Evolutionary conservation across 2,797 vertebrate genomes (phyloP).

Genomic region (Hemibagrus guttatus): DNA sequence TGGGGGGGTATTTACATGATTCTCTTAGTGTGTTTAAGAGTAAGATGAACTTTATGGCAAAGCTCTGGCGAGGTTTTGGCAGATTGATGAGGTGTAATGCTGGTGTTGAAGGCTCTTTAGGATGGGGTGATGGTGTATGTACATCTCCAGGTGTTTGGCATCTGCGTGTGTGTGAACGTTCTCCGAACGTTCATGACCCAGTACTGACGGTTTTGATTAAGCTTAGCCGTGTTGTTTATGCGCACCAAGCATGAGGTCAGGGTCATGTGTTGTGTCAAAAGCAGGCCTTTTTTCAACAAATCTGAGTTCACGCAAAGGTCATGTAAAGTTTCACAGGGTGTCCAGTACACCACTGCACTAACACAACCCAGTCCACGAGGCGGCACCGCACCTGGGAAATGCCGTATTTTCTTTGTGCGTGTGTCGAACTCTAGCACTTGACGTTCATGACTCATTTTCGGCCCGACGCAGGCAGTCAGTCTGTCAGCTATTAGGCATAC

Average conservation of each 20-base stretch:
- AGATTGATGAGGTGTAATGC: slow-evolving; percentile 37
- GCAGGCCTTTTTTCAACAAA: slow-evolving; percentile 52
- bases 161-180: slow-evolving; percentile 19
- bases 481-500: slow-evolving; percentile 45
- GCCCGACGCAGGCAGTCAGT: slow-evolving; percentile 43
- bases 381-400: slow-evolving; percentile 21
- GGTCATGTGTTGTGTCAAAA: slow-evolving; percentile 64
- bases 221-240: background rate
- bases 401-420: slow-evolving; percentile 20
- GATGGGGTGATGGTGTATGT: background rate
- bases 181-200: background rate
- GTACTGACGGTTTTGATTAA: slow-evolving; percentile 24
- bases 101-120: slow-evolving; percentile 26
- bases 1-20: background rate
- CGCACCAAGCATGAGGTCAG: slow-evolving; percentile 55
- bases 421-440: background rate
- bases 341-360: background rate
- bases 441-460: slow-evolving; percentile 32
- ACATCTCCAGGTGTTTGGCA: slow-evolving; percentile 6
- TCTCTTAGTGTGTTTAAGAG: slow-evolving; percentile 4
- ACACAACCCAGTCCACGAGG: background rate
- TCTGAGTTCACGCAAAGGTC: slow-evolving; percentile 51
- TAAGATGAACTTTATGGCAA: background rate
- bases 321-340: background rate
- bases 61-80: background rate